These are phyloP conservation scores for Dinomys branickii DNA, from an alignment of 2,113 vertebrate species.

Conservation along the genomic window DNA sequence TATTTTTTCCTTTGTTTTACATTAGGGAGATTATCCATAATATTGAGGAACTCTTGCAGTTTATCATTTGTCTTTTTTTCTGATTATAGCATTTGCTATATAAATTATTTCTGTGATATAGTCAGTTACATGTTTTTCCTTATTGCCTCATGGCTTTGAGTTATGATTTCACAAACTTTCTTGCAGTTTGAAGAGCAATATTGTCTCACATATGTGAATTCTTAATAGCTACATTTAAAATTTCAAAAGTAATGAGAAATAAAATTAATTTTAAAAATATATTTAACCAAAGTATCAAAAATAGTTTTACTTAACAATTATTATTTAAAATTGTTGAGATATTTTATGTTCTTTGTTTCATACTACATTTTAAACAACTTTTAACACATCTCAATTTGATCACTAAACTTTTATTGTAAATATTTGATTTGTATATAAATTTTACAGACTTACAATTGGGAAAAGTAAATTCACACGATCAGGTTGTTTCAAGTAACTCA, in stretches of 20 bases:
- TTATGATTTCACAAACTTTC: neutral
- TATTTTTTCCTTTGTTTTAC: neutral
- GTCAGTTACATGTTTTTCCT: neutral
- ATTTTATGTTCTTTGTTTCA: neutral
- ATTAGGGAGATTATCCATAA: neutral
- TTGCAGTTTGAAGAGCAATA: neutral
- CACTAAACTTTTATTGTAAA: neutral
- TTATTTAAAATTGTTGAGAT: neutral
- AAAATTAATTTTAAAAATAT: slow-evolving; percentile 35
- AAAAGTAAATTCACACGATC: neutral
- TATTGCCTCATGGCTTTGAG: neutral
- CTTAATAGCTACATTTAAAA: neutral
- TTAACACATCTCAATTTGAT: neutral
- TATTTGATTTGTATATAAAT: neutral
- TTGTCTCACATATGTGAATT: neutral
- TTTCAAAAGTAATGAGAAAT: neutral
- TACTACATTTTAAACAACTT: neutral
- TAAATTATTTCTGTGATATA: slow-evolving; percentile 9
- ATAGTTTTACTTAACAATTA: neutral
- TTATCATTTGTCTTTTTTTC: slow-evolving; percentile 19
- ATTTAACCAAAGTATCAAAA: slow-evolving; percentile 2
- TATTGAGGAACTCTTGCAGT: neutral
- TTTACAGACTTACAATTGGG: slow-evolving; percentile 23
- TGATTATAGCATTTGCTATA: neutral
- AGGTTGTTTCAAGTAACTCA: neutral